Percentiles rank a stretch among this genome's conserved stretches.
Evolutionary conservation across 2,797 vertebrate species (phyloP).

Genomic region (Schizothorax lantsangensis): DNA sequence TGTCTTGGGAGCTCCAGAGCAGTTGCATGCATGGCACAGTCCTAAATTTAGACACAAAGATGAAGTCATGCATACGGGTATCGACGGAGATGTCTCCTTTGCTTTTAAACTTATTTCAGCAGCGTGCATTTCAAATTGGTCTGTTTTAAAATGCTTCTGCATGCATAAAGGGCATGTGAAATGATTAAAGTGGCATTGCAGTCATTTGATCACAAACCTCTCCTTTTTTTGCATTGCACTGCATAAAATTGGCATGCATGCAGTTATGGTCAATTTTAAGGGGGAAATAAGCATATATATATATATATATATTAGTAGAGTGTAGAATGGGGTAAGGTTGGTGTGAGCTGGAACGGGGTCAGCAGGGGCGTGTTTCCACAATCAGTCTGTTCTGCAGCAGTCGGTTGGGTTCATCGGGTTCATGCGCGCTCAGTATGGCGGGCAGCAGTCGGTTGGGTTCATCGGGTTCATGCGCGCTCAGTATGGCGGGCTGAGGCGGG

Average conservation of each 20-base stretch:
- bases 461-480: constrained; percentile 58
- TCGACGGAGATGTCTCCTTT: constrained; percentile 43
- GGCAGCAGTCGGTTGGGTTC: constrained; percentile 52
- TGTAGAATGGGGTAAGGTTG: background rate
- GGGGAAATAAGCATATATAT: too few relatives aligned
- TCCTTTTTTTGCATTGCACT: constrained; percentile 26
- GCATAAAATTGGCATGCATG: constrained; percentile 41
- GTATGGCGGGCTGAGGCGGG: constrained; percentile 53
- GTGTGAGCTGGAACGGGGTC: constrained; percentile 13
- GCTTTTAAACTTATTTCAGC: constrained; percentile 20
- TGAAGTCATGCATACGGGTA: constrained; percentile 64
- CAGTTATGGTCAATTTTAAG: constrained; percentile 38
- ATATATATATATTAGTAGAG: background rate
- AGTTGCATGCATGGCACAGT: constrained; percentile 43
- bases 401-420: constrained; percentile 61
- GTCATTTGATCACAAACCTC: constrained; percentile 25
- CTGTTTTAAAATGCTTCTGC: constrained; percentile 14
- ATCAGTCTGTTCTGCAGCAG: constrained; percentile 59
- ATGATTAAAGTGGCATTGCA: constrained; percentile 26
- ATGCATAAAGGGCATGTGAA: constrained; percentile 33
- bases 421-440: constrained; percentile 52
- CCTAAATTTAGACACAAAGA: constrained; percentile 59
- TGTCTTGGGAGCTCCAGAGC: constrained; percentile 35
- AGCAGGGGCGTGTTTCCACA: constrained; percentile 55
- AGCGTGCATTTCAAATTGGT: background rate